Conservation (phyloP, 2,113 vertebrate genomes). For the Rhegmatorhina hoffmannsi region DNA sequence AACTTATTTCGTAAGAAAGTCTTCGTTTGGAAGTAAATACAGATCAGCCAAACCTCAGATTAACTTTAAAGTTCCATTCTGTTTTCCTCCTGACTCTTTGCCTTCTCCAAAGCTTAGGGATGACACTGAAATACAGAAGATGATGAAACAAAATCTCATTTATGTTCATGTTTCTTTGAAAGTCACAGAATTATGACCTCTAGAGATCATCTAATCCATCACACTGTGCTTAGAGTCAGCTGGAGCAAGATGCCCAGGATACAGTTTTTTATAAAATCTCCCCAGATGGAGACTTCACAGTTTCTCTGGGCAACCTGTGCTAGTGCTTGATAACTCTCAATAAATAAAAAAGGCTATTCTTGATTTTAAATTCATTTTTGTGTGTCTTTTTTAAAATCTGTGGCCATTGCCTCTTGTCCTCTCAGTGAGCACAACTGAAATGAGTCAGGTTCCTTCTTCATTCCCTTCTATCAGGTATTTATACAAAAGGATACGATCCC, state of each 20-base stretch:
- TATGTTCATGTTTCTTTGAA: not conserved
- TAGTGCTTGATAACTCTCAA: not conserved
- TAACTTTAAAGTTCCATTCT: not conserved
- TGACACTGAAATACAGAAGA: not conserved
- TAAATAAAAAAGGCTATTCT: not conserved
- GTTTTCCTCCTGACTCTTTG: not conserved
- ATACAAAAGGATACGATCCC: not conserved
- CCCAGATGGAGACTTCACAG: not conserved
- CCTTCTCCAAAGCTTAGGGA: not conserved
- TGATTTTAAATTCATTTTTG: not conserved
- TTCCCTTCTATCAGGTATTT: not conserved
- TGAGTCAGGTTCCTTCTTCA: not conserved
- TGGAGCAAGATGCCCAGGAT: not conserved
- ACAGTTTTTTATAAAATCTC: not conserved
- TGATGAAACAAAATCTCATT: not conserved
- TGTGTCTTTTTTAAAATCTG: not conserved
- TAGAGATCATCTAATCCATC: not conserved
- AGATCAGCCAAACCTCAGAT: not conserved
- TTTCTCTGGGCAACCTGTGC: not conserved
- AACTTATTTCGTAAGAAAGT: not conserved
- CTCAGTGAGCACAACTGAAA: not conserved
- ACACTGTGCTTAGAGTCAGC: not conserved
- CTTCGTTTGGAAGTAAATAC: not conserved
- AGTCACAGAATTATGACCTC: not conserved
- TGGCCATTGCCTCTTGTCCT: not conserved